phyloP scores from a whole-genome alignment of 2,888 invertebrate genomes.

The Eurois occulta region DNA sequence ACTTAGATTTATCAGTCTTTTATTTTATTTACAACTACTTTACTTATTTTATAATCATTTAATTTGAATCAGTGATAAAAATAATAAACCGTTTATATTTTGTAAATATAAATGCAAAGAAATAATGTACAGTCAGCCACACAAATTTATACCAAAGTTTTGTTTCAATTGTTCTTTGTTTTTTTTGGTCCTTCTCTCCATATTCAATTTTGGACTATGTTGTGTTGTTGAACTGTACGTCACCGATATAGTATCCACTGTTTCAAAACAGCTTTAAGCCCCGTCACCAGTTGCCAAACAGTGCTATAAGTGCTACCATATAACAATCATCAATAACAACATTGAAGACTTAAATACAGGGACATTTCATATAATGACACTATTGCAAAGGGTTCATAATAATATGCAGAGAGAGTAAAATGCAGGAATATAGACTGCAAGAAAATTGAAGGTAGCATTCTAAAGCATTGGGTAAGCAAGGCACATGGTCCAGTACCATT shows the following conservation, averaged over 20 bases:
- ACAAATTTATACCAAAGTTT: slow-evolving; percentile 18
- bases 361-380: slow-evolving; percentile 65
- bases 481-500: not conserved
- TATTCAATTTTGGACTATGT: slow-evolving; percentile 35
- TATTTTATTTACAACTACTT: slow-evolving; percentile 54
- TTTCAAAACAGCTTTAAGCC: slow-evolving; percentile 74
- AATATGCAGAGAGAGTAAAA: not conserved
- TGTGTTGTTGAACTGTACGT: slow-evolving; percentile 50
- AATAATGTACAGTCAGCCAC: slow-evolving; percentile 55
- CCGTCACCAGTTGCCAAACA: slow-evolving; percentile 83
- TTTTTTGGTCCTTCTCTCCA: slow-evolving; percentile 14
- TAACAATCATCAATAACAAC: slow-evolving; percentile 76
- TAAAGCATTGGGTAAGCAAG: slow-evolving; percentile 1
- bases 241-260: slow-evolving; percentile 57
- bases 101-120: slow-evolving; percentile 46
- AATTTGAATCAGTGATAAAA: slow-evolving; percentile 43
- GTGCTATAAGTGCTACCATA: slow-evolving; percentile 84
- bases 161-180: not conserved
- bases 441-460: not conserved
- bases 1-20: slow-evolving; percentile 44
- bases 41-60: slow-evolving; percentile 12
- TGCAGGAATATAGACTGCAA: not conserved
- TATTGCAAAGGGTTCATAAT: slow-evolving; percentile 15
- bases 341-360: slow-evolving; percentile 63
- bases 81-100: slow-evolving; percentile 37